These are phyloP conservation scores for Nasonia oneida DNA, from an alignment of 2,888 invertebrate genomes.

Conservation along the genomic window DNA sequence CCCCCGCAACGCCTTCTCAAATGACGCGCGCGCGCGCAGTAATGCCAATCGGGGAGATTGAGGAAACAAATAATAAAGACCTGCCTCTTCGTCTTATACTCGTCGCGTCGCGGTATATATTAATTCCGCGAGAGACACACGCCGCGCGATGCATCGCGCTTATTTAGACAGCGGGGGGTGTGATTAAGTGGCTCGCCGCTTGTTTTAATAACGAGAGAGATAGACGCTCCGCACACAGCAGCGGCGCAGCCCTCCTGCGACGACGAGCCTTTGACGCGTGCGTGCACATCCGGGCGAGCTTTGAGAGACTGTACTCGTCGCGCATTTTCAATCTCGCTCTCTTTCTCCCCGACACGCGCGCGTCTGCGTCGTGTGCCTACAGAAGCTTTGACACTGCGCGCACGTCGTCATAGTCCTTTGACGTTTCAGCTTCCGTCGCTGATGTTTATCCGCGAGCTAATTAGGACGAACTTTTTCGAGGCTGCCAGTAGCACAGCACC, in stretches of 20 bases:
- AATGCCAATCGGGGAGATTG: neutral
- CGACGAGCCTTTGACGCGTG: neutral
- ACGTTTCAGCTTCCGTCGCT: neutral
- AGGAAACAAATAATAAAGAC: neutral
- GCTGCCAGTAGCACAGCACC: too few species aligned
- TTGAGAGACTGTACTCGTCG: neutral
- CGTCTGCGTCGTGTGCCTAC: neutral
- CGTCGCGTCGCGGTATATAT: neutral
- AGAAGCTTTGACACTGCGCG: neutral
- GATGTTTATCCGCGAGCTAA: neutral
- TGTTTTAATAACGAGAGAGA: conserved; percentile 41
- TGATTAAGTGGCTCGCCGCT: conserved; percentile 11
- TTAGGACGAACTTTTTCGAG: neutral
- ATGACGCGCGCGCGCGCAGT: neutral
- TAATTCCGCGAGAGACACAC: neutral
- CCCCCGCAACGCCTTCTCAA: neutral
- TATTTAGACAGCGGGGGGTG: neutral
- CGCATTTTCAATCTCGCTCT: neutral
- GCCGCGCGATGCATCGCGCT: neutral
- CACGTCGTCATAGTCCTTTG: neutral
- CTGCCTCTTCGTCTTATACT: neutral
- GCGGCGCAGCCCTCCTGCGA: neutral
- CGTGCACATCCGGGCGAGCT: conserved; percentile 7
- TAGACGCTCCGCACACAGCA: neutral
- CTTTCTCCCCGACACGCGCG: neutral